Evolutionary conservation across 2,888 invertebrate genomes (phyloP).

Genomic region (Sepiola atlantica): DNA sequence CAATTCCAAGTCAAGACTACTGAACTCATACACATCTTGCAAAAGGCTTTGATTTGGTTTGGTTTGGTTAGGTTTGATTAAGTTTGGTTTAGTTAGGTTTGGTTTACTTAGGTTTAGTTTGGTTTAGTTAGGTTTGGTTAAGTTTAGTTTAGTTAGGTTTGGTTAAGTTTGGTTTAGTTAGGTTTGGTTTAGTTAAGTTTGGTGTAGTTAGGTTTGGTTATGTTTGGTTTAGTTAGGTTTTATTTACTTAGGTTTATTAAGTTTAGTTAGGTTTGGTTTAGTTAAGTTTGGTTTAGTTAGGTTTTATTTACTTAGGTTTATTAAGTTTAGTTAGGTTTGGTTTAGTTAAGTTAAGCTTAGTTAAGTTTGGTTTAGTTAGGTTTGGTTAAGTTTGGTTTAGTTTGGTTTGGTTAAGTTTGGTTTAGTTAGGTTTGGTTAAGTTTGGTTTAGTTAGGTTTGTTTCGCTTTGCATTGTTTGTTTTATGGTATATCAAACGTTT

Average conservation of each 20-base stretch:
- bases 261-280: background rate
- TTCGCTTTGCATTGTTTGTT: background rate
- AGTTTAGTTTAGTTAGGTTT: background rate
- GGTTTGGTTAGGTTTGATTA: background rate
- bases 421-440: background rate
- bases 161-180: background rate
- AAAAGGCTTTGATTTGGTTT: background rate
- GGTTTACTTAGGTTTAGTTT: background rate
- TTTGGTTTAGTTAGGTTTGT: background rate
- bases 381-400: background rate
- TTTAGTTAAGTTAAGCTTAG: background rate
- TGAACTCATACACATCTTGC: no score
- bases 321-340: background rate
- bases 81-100: background rate
- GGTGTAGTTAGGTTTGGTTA: background rate
- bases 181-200: background rate
- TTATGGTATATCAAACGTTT: no score
- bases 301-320: no score
- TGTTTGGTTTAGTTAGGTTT: background rate
- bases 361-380: background rate
- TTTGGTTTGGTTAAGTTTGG: slow-evolving; percentile 2
- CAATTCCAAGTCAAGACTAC: no score
- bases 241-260: background rate
- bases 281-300: no score
- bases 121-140: background rate